phyloP scores from a whole-genome alignment of 1,140 invertebrate species.

The Drosophila insularis region DNA sequence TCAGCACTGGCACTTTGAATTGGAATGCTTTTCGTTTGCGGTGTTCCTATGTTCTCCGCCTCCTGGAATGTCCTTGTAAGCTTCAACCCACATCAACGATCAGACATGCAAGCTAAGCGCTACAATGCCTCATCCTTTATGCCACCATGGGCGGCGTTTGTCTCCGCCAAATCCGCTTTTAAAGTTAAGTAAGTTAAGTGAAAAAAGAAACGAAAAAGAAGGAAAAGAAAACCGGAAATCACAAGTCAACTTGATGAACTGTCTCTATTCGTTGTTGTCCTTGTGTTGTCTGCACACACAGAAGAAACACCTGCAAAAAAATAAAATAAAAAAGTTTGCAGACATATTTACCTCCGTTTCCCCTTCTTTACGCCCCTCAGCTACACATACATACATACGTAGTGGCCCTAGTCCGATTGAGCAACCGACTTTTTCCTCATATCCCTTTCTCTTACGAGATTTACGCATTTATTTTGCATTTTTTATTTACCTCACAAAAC shows the following conservation, averaged over 20 bases:
- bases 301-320: conserved; percentile 73
- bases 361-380: no score
- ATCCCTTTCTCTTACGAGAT: conserved; percentile 59
- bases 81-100: conserved; percentile 49
- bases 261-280: conserved; percentile 53
- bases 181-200: conserved; percentile 52
- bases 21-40: neutral
- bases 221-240: conserved; percentile 70
- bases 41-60: neutral
- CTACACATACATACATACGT: no score
- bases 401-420: conserved; percentile 15
- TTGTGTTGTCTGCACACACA: conserved; percentile 42
- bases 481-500: conserved; percentile 76
- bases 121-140: conserved; percentile 35
- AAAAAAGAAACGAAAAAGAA: conserved; percentile 18
- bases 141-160: conserved; percentile 76
- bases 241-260: conserved; percentile 80
- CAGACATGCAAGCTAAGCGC: conserved; percentile 51
- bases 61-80: conserved; percentile 5
- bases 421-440: neutral
- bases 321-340: conserved; percentile 62
- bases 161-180: conserved; percentile 77
- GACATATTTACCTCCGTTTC: conserved; percentile 55
- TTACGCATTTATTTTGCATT: conserved; percentile 82
- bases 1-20: conserved; percentile 39